Evolutionary conservation across 2,797 vertebrate genomes (phyloP).

Genomic region (Smutsia temminckii): DNA sequence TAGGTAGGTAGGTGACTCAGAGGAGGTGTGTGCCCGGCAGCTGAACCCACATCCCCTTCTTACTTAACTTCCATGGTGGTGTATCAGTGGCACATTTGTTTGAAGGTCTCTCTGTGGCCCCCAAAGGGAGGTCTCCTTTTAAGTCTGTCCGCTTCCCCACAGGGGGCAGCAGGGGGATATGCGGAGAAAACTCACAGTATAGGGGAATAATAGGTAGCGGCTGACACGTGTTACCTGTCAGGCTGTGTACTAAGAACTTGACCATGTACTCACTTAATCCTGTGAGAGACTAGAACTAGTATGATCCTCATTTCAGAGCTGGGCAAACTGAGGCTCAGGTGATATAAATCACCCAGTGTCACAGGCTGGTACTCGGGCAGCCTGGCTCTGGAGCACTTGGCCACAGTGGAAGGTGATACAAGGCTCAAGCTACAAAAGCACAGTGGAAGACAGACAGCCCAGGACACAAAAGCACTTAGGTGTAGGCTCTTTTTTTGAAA

Average conservation of each 20-base stretch:
- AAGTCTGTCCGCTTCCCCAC: not conserved
- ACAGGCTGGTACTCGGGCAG: not conserved
- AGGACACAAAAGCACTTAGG: not conserved
- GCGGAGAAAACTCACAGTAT: not conserved
- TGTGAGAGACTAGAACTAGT: not conserved
- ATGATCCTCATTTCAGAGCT: not conserved
- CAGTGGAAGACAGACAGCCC: not conserved
- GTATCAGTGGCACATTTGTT: fast-evolving
- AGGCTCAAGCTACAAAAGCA: not conserved
- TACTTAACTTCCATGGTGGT: not conserved
- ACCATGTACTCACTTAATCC: not conserved
- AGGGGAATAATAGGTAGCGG: not conserved
- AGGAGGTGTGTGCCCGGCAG: not conserved
- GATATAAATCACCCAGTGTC: not conserved
- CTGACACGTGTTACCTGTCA: not conserved
- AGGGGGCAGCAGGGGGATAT: too few relatives aligned
- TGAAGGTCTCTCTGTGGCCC: not conserved
- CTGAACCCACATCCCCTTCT: not conserved
- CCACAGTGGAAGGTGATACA: not conserved
- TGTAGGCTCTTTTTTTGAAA: conserved; percentile 20
- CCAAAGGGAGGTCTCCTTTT: not conserved
- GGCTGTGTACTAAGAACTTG: not conserved
- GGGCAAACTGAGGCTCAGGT: not conserved
- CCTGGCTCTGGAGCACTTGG: not conserved
- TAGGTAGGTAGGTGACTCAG: too few relatives aligned